phyloP scores from a whole-genome alignment of 2,888 invertebrate genomes.

The Cheilosia vernalis region DNA sequence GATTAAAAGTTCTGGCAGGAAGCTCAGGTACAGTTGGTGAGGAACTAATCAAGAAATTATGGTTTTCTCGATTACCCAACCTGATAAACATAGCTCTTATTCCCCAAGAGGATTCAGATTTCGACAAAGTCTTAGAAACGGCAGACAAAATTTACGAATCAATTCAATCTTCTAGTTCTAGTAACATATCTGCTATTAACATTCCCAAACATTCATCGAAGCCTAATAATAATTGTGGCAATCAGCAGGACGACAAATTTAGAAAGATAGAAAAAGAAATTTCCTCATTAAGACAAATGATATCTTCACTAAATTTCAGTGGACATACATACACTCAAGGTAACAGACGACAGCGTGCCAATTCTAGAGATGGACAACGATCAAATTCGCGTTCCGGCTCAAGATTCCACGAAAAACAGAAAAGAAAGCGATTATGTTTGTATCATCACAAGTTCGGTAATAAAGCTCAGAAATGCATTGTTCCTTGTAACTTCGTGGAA shows the following conservation, averaged over 20 bases:
- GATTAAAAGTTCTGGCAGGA: background rate
- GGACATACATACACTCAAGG: background rate
- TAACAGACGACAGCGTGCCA: too few relatives aligned
- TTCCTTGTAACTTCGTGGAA: background rate
- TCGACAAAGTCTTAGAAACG: background rate
- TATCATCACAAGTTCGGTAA: too few relatives aligned
- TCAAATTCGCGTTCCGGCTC: too few relatives aligned
- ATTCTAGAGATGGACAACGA: too few relatives aligned
- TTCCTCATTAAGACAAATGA: conserved; percentile 8
- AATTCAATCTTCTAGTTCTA: background rate
- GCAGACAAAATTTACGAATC: conserved; percentile 12
- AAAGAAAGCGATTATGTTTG: too few relatives aligned
- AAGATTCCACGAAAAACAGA: too few relatives aligned
- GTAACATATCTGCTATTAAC: conserved; percentile 13
- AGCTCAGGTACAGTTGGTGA: background rate
- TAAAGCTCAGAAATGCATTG: too few relatives aligned
- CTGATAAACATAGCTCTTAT: conserved; percentile 7
- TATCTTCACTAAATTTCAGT: background rate
- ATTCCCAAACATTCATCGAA: background rate
- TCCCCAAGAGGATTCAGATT: conserved; percentile 11
- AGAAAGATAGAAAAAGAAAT: conserved; percentile 5
- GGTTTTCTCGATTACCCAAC: conserved; percentile 8
- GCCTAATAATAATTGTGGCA: background rate
- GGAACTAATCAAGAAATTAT: conserved; percentile 4
- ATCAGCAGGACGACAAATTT: background rate